Percentiles rank a stretch among this genome's conserved stretches.
Evolutionary conservation across 1,140 invertebrate genomes (phyloP).

Genomic region (Apis florea): DNA sequence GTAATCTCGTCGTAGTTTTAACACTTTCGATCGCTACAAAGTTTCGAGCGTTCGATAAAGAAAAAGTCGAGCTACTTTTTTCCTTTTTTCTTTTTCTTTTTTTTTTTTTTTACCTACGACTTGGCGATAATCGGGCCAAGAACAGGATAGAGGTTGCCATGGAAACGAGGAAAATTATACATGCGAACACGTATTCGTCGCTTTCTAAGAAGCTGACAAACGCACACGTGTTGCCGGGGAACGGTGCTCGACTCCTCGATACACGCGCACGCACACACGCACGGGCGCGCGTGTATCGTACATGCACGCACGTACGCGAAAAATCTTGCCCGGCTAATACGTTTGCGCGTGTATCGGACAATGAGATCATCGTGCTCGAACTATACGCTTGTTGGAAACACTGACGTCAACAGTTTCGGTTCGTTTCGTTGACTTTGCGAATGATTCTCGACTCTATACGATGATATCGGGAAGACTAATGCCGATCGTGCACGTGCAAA

Average conservation of each 20-base stretch:
- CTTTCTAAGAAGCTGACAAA: slow-evolving; percentile 56
- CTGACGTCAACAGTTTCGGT: slow-evolving; percentile 46
- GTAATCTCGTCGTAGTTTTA: no score
- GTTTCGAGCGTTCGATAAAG: neutral
- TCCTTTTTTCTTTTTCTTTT: no score
- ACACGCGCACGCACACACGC: neutral
- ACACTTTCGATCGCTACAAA: neutral
- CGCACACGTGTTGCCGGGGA: slow-evolving; percentile 38
- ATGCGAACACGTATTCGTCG: slow-evolving; percentile 25
- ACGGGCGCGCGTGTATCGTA: no score
- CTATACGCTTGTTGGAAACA: slow-evolving; percentile 20
- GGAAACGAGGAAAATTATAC: slow-evolving; percentile 15
- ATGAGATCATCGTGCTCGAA: slow-evolving; percentile 43
- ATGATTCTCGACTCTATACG: slow-evolving; percentile 40
- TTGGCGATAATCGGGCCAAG: neutral
- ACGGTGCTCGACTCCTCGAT: slow-evolving; percentile 20
- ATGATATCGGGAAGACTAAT: slow-evolving; percentile 54
- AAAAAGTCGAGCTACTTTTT: neutral
- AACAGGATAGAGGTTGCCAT: neutral
- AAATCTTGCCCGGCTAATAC: slow-evolving; percentile 1
- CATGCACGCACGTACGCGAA: neutral
- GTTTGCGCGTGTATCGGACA: no score
- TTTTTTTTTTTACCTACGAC: no score
- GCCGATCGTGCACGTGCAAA: slow-evolving; percentile 42
- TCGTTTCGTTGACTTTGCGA: slow-evolving; percentile 11